phyloP scores from a whole-genome alignment of 2,888 invertebrate species.

The Prenolepis imparis region DNA sequence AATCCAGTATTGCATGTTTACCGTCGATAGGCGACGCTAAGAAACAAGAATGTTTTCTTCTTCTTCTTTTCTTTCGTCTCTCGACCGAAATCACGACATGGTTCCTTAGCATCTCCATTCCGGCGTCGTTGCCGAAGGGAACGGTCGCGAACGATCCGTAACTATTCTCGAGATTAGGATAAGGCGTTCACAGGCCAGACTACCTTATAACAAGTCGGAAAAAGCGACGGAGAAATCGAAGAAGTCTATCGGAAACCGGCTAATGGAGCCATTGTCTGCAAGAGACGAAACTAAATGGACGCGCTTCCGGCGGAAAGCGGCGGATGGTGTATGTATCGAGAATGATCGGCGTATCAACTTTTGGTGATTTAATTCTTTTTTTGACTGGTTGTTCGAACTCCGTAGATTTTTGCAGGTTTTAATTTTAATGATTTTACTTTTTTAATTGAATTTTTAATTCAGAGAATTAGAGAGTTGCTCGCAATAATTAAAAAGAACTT shows the following conservation, averaged over 20 bases:
- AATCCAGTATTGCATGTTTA: constrained; percentile 3
- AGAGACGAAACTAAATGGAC: constrained; percentile 76
- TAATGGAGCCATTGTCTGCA: constrained; percentile 80
- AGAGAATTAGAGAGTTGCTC: background rate
- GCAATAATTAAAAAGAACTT: background rate
- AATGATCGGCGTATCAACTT: constrained; percentile 27
- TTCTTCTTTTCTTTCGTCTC: background rate
- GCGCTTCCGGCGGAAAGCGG: constrained; percentile 69
- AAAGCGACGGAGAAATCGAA: constrained; percentile 35
- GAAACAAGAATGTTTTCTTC: background rate
- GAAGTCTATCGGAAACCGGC: constrained; percentile 64
- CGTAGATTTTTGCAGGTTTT: background rate
- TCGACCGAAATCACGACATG: constrained; percentile 12
- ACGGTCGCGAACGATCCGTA: constrained; percentile 23
- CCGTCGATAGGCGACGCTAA: background rate
- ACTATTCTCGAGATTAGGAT: constrained; percentile 44
- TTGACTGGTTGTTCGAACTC: constrained; percentile 6
- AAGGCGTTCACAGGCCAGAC: constrained; percentile 7
- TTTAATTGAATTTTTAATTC: background rate
- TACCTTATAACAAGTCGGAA: constrained; percentile 35
- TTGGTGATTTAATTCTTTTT: constrained; percentile 3
- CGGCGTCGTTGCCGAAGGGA: constrained; percentile 13
- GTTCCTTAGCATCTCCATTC: constrained; percentile 8
- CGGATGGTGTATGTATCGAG: constrained; percentile 37
- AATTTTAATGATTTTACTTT: background rate